A percentile compares a stretch with the other conserved stretches of the same genome.
Conservation (phyloP, 2,797 vertebrate species). For the Rousettus madagascariensis region DNA sequence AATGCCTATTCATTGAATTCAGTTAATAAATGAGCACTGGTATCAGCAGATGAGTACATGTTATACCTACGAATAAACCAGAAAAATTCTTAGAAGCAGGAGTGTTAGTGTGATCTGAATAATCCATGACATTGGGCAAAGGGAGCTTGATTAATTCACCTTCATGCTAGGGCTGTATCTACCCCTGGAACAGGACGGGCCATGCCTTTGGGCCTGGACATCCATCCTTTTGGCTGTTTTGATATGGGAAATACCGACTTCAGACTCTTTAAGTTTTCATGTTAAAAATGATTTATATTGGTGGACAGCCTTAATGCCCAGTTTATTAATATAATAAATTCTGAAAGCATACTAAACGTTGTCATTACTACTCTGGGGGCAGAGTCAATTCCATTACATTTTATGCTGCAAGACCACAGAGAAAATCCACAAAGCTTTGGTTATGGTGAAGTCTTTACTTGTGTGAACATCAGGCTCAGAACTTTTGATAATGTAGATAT, state of each 20-base stretch:
- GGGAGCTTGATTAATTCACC: conserved; percentile 1
- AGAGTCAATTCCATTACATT: background rate
- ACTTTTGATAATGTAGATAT: background rate
- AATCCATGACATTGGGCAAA: conserved; percentile 18
- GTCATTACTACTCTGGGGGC: background rate
- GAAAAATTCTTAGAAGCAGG: background rate
- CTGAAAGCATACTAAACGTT: background rate
- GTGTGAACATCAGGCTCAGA: background rate
- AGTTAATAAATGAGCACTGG: background rate
- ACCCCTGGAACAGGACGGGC: background rate
- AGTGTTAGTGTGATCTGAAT: background rate
- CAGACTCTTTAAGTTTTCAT: background rate
- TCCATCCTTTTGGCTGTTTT: background rate
- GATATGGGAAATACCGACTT: background rate
- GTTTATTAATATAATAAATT: conserved; percentile 26
- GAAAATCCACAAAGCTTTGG: background rate
- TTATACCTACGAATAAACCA: background rate
- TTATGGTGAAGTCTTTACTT: background rate
- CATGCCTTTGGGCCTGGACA: background rate
- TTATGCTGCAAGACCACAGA: background rate
- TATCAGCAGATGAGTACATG: background rate
- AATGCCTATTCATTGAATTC: background rate
- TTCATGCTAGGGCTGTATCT: background rate
- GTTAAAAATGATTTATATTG: conserved; percentile 33
- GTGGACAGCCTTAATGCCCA: background rate